Evolutionary conservation across 1,140 invertebrate species (phyloP).

Genomic region (Probaryconus sp.): DNA sequence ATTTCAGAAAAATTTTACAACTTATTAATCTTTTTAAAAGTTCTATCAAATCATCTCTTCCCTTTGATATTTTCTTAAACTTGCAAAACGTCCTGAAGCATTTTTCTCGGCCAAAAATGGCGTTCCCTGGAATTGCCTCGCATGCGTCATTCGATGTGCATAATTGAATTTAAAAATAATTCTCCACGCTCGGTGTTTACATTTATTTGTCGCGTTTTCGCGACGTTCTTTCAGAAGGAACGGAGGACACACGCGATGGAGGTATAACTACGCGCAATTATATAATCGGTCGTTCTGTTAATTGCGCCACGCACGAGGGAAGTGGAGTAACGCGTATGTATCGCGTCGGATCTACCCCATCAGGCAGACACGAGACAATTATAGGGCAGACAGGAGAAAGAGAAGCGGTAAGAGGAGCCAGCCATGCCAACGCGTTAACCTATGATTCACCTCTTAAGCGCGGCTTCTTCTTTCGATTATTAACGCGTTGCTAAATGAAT

Average conservation of each 20-base stretch:
- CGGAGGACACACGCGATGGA: slow-evolving; percentile 51
- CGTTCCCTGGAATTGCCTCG: too few species aligned
- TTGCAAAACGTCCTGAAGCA: too few species aligned
- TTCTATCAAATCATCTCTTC: too few species aligned
- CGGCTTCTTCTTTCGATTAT: slow-evolving; percentile 70
- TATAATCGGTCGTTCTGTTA: slow-evolving; percentile 67
- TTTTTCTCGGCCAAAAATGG: too few species aligned
- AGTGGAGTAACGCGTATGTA: slow-evolving; percentile 56
- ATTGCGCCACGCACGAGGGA: slow-evolving; percentile 59
- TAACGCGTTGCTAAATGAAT: slow-evolving; percentile 72
- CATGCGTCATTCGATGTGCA: too few species aligned
- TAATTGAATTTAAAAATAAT: too few species aligned
- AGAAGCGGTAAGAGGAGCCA: slow-evolving; percentile 46
- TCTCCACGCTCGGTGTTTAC: too few species aligned
- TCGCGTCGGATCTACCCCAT: slow-evolving; percentile 68
- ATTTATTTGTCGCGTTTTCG: slow-evolving; percentile 1
- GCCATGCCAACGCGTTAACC: slow-evolving; percentile 65
- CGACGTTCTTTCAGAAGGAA: slow-evolving; percentile 25
- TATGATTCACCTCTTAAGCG: slow-evolving; percentile 75
- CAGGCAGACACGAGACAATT: slow-evolving; percentile 57
- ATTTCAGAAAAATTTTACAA: too few species aligned
- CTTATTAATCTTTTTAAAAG: too few species aligned
- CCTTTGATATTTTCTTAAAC: too few species aligned
- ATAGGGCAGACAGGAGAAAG: slow-evolving; percentile 44
- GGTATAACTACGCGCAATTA: slow-evolving; percentile 64